Percentiles rank a stretch among this genome's conserved stretches.
These are phyloP conservation scores for Grallaria varia DNA, from an alignment of 2,113 vertebrate species.

Conservation along the genomic window DNA sequence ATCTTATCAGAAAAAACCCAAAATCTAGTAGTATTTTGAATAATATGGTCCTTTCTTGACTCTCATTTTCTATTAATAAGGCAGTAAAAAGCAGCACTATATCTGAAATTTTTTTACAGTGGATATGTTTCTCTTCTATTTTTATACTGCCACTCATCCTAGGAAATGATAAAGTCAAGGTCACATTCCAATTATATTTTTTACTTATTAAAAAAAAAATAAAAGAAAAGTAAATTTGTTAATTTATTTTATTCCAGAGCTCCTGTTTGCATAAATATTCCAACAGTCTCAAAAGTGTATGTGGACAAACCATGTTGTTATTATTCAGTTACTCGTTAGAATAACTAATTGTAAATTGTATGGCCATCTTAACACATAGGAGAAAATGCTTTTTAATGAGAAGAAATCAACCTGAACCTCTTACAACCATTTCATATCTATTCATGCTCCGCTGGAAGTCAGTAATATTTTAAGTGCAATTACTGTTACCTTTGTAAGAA, in stretches of 20 bases:
- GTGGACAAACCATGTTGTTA: background rate
- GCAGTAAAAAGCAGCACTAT: background rate
- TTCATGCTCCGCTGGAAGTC: background rate
- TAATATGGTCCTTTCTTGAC: background rate
- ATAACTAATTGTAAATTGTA: background rate
- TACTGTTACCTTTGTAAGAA: background rate
- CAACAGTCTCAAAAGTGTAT: background rate
- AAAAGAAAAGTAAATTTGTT: background rate
- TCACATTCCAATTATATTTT: background rate
- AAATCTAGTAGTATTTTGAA: background rate
- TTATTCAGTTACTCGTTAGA: background rate
- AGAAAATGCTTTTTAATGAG: background rate
- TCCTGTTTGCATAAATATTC: background rate
- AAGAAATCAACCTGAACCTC: background rate
- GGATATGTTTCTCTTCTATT: background rate
- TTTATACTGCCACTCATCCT: background rate
- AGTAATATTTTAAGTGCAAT: background rate
- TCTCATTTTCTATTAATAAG: background rate
- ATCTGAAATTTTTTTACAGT: background rate
- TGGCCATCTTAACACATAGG: background rate
- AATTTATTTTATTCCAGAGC: background rate
- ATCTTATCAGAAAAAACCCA: background rate
- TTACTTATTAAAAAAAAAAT: background rate
- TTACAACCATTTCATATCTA: background rate
- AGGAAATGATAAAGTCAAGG: background rate